Evolutionary conservation across 64 coral and sea anemone species (phyloP).

Genomic region (Actinia equina): DNA sequence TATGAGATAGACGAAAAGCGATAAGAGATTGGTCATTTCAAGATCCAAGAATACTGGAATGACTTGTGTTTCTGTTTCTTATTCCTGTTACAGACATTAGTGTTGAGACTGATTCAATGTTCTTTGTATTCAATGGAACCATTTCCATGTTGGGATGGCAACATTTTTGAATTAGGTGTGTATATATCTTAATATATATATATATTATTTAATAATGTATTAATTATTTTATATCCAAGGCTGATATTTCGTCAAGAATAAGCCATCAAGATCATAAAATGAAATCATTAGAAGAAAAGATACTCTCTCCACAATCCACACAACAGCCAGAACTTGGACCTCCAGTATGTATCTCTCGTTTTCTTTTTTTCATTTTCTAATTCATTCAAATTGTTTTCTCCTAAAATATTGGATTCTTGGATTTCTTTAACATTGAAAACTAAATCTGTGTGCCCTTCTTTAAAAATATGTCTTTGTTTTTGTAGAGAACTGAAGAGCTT

Average conservation of each 20-base stretch:
- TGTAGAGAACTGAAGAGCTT: constrained; percentile 82
- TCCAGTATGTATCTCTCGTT: background rate
- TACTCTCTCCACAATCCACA: constrained; percentile 37
- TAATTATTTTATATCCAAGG: constrained; percentile 14
- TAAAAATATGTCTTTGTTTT: constrained; percentile 61
- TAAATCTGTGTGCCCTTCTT: background rate
- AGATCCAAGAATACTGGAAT: too few relatives aligned
- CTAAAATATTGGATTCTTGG: too few relatives aligned
- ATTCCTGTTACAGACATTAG: too few relatives aligned
- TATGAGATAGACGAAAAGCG: too few relatives aligned
- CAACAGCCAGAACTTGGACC: background rate
- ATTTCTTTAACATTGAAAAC: background rate
- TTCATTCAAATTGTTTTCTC: too few relatives aligned
- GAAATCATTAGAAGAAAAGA: constrained; percentile 76
- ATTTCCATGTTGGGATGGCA: too few relatives aligned
- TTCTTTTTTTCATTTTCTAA: background rate
- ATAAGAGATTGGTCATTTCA: too few relatives aligned
- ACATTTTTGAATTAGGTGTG: too few relatives aligned
- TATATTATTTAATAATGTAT: background rate
- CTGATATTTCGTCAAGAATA: constrained; percentile 71
- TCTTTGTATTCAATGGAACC: too few relatives aligned
- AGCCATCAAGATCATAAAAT: constrained; percentile 76
- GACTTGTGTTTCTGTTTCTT: too few relatives aligned
- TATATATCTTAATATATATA: too few relatives aligned
- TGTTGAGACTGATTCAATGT: too few relatives aligned